Percentiles rank a stretch among this genome's conserved stretches.
Evolutionary conservation across 2,113 vertebrate genomes (phyloP).

Genomic region (Pithys albifrons): DNA sequence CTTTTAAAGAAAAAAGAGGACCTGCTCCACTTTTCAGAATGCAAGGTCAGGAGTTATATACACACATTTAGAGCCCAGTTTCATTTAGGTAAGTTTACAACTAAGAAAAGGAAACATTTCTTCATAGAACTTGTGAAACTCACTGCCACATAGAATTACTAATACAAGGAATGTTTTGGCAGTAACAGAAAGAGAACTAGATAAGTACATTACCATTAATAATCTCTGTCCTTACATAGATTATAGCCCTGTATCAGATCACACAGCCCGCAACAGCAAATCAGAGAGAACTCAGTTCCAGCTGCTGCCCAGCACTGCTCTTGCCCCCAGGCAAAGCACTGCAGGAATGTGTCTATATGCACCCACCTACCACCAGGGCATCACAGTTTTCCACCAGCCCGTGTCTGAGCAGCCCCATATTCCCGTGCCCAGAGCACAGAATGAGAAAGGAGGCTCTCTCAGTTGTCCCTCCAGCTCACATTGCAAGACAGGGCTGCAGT

Average conservation of each 20-base stretch:
- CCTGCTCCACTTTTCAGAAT: conserved; percentile 13
- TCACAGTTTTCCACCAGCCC: background rate
- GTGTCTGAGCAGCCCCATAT: background rate
- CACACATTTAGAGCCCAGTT: background rate
- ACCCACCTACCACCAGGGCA: background rate
- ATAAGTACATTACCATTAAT: background rate
- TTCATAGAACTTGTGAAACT: background rate
- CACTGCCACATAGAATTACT: background rate
- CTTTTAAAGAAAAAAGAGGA: conserved; percentile 6
- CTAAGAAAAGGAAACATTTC: conserved; percentile 35
- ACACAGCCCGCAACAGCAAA: background rate
- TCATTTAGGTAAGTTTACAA: conserved; percentile 28
- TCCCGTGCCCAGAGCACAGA: background rate
- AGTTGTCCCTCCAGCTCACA: background rate
- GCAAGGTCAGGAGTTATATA: conserved; percentile 52
- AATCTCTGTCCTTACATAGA: background rate
- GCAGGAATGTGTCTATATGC: background rate
- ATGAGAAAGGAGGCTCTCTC: background rate
- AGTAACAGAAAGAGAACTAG: conserved; percentile 5
- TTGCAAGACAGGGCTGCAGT: background rate
- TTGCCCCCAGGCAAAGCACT: background rate
- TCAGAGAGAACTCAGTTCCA: background rate
- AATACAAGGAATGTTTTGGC: background rate
- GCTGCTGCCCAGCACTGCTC: background rate
- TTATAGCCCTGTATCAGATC: background rate